These are phyloP conservation scores for Eristalis tenax DNA, from an alignment of 2,888 invertebrate species.

Conservation along the genomic window DNA sequence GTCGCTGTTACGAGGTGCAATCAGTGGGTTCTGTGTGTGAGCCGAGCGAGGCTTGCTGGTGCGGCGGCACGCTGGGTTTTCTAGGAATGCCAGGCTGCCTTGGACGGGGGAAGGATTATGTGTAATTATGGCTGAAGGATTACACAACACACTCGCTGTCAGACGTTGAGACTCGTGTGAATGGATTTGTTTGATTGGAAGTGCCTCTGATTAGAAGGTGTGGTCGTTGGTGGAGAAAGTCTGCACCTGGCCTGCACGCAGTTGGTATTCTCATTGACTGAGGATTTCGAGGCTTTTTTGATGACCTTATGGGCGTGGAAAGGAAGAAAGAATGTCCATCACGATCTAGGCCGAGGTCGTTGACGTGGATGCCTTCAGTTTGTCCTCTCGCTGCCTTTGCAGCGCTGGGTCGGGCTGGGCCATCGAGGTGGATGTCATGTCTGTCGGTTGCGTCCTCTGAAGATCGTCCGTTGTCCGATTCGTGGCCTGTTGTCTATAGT, in stretches of 20 bases:
- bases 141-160: not conserved
- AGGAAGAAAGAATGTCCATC: no score
- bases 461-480: no score
- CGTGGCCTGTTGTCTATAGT: no score
- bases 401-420: no score
- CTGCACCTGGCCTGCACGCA: not conserved
- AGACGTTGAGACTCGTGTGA: not conserved
- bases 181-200: not conserved
- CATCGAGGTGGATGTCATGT: no score
- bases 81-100: constrained; percentile 1
- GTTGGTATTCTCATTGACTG: not conserved
- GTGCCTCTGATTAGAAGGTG: not conserved
- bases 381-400: no score
- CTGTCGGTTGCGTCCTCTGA: no score
- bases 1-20: constrained; percentile 30
- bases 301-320: no score
- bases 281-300: not conserved
- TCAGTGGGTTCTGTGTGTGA: constrained; percentile 2
- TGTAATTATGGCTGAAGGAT: constrained; percentile 14
- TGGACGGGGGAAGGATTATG: not conserved
- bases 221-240: not conserved
- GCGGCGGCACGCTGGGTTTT: not conserved
- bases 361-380: no score
- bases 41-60: not conserved
- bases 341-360: no score